Evolutionary conservation across 2,888 invertebrate genomes (phyloP).

Genomic region (Leistus spinibarbis): DNA sequence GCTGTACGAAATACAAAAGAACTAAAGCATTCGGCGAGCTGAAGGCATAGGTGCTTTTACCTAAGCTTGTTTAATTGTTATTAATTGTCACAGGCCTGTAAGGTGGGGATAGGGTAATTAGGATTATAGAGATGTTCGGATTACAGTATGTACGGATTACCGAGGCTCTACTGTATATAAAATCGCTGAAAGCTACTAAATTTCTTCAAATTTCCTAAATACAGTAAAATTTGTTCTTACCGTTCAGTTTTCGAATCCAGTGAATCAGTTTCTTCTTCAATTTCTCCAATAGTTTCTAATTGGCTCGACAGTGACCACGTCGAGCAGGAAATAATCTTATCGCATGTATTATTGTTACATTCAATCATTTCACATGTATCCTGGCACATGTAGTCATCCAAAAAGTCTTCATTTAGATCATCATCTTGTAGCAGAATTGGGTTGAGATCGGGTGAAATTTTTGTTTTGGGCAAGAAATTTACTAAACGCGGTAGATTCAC

Average conservation of each 20-base stretch:
- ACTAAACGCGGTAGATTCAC: conserved; percentile 67
- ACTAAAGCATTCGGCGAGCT: no score
- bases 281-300: conserved; percentile 73
- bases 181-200: no score
- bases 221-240: conserved; percentile 15
- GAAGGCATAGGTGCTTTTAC: no score
- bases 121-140: no score
- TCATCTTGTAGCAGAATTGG: conserved; percentile 15
- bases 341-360: conserved; percentile 34
- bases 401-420: conserved; percentile 3
- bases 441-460: conserved; percentile 35
- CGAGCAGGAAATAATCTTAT: conserved; percentile 42
- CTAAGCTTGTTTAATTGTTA: no score
- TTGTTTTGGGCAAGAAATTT: conserved; percentile 71
- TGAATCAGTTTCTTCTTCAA: conserved; percentile 64
- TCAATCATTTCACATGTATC: conserved; percentile 30
- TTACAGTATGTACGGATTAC: no score
- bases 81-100: no score
- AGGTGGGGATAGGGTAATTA: no score
- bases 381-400: conserved; percentile 27
- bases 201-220: no score
- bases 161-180: no score
- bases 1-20: no score
- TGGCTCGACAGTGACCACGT: conserved; percentile 66
- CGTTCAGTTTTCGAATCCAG: conserved; percentile 20